These are phyloP conservation scores for Melanotaenia duboulayi DNA, from an alignment of 2,113 vertebrate genomes.

Conservation along the genomic window DNA sequence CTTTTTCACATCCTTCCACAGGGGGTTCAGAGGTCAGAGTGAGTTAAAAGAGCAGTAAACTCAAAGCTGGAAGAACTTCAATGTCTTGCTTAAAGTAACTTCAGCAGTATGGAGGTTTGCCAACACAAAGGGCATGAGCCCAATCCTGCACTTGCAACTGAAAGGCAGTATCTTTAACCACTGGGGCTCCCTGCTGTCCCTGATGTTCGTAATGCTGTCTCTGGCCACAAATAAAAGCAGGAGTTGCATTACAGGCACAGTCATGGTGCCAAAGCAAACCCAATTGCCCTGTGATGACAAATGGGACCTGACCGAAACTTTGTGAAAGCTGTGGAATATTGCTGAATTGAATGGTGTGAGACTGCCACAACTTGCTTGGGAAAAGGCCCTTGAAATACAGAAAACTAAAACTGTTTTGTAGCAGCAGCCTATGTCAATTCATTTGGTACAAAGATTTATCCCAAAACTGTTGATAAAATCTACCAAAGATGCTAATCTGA, in stretches of 20 bases:
- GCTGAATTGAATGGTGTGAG: slow-evolving; percentile 31
- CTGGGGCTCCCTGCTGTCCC: slow-evolving; percentile 11
- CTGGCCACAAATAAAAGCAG: slow-evolving; percentile 62
- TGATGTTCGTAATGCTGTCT: slow-evolving; percentile 43
- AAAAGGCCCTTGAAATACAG: slow-evolving; percentile 22
- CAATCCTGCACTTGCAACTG: slow-evolving; percentile 11
- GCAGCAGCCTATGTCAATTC: neutral
- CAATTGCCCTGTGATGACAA: slow-evolving; percentile 39
- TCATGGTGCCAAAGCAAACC: slow-evolving; percentile 55
- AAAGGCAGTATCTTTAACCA: slow-evolving; percentile 27
- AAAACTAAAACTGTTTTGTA: neutral
- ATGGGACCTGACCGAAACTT: slow-evolving; percentile 43
- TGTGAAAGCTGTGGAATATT: slow-evolving; percentile 44
- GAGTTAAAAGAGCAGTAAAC: slow-evolving; percentile 16
- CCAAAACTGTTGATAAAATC: neutral
- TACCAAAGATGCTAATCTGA: slow-evolving; percentile 14
- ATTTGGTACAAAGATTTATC: neutral
- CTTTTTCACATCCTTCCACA: slow-evolving; percentile 28
- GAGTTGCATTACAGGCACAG: slow-evolving; percentile 37
- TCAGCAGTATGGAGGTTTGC: slow-evolving; percentile 24
- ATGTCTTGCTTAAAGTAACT: slow-evolving; percentile 45
- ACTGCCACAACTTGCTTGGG: slow-evolving; percentile 44
- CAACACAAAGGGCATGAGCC: slow-evolving; percentile 17
- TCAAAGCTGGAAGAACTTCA: slow-evolving; percentile 15
- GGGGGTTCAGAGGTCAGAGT: slow-evolving; percentile 34